These are phyloP conservation scores for Iguana delicatissima DNA, from an alignment of 2,797 vertebrate species.

Conservation along the genomic window DNA sequence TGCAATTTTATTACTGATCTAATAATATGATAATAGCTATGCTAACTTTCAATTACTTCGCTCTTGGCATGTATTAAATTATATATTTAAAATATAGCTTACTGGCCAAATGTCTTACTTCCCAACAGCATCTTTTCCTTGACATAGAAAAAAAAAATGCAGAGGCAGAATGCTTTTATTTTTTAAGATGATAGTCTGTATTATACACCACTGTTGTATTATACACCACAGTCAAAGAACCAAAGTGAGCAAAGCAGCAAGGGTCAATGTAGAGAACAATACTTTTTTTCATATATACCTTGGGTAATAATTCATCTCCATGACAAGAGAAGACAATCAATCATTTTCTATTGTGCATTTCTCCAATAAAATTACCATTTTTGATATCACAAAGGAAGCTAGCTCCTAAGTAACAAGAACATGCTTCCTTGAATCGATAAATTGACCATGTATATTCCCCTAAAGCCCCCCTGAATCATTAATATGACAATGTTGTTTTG, in stretches of 20 bases:
- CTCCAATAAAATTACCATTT: slow-evolving; percentile 74
- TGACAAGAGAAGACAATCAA: slow-evolving; percentile 79
- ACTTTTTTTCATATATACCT: slow-evolving; percentile 64
- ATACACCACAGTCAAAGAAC: slow-evolving; percentile 67
- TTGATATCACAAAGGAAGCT: slow-evolving; percentile 74
- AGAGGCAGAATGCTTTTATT: slow-evolving; percentile 72
- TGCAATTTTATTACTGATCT: slow-evolving; percentile 79
- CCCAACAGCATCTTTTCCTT: slow-evolving; percentile 70
- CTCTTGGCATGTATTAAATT: slow-evolving; percentile 77
- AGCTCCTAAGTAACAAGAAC: slow-evolving; percentile 64
- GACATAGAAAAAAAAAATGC: slow-evolving; percentile 63
- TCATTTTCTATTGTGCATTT: slow-evolving; percentile 76
- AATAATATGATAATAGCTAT: slow-evolving; percentile 78
- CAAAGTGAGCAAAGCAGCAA: slow-evolving; percentile 74
- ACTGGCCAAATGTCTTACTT: slow-evolving; percentile 61
- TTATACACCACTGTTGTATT: slow-evolving; percentile 59
- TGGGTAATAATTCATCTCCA: slow-evolving; percentile 78
- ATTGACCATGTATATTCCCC: slow-evolving; percentile 63
- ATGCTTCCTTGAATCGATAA: slow-evolving; percentile 73
- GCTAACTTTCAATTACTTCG: slow-evolving; percentile 76
- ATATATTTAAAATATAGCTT: slow-evolving; percentile 67
- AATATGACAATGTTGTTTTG: slow-evolving; percentile 72
- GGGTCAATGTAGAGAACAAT: slow-evolving; percentile 74
- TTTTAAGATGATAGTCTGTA: slow-evolving; percentile 64
- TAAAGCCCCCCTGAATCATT: slow-evolving; percentile 67